Conservation (phyloP, 2,797 vertebrate species). For the Malacoctenus gilli region DNA sequence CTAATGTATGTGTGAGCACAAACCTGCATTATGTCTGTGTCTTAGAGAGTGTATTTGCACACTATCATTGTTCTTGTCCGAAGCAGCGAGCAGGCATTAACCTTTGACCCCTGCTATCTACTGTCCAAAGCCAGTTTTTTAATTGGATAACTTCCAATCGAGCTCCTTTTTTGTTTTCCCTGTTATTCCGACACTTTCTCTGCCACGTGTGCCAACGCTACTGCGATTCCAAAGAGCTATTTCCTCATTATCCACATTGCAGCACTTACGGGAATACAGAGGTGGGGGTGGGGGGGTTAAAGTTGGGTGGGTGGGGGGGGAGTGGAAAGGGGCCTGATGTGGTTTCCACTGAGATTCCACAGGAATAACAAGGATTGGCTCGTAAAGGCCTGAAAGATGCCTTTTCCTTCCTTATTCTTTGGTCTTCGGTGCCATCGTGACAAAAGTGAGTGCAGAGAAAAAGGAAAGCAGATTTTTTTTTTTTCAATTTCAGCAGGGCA, state of each 20-base stretch:
- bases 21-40: conserved; percentile 26
- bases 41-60: conserved; percentile 18
- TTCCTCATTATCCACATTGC: conserved; percentile 58
- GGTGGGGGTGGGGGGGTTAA: conserved; percentile 53
- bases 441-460: conserved; percentile 5
- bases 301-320: conserved; percentile 51
- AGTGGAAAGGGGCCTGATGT: conserved; percentile 57
- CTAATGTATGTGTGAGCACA: conserved; percentile 22
- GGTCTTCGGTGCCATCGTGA: conserved; percentile 3
- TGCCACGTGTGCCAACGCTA: conserved; percentile 46
- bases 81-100: conserved; percentile 43
- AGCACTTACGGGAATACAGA: conserved; percentile 66
- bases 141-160: conserved; percentile 43
- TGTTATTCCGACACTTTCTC: conserved; percentile 52
- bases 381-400: conserved; percentile 11
- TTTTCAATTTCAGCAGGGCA: conserved; percentile 9
- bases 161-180: conserved; percentile 49
- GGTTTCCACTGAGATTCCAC: conserved; percentile 51
- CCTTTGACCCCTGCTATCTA: conserved; percentile 37
- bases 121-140: conserved; percentile 47
- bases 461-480: too few relatives aligned
- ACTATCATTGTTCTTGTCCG: conserved; percentile 29
- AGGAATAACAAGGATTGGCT: conserved; percentile 36
- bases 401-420: conserved; percentile 27
- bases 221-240: conserved; percentile 48